Conservation (phyloP, 2,797 vertebrate species). For the Myoxocephalus aenaeus region DNA sequence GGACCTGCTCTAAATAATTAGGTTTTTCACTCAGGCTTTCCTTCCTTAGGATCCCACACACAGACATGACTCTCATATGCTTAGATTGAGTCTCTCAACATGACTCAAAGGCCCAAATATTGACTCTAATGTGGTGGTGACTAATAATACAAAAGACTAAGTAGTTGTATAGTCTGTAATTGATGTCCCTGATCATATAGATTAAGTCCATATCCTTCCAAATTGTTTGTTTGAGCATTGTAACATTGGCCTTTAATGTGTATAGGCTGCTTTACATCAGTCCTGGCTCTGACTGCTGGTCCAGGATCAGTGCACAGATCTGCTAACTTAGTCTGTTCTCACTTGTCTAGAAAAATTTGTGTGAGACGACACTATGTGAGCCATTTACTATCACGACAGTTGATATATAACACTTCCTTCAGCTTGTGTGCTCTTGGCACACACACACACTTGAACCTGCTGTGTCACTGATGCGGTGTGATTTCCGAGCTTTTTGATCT, state of each 20-base stretch:
- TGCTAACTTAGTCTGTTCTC: slow-evolving; percentile 5
- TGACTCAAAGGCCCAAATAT: slow-evolving; percentile 70
- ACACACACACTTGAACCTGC: slow-evolving; percentile 26
- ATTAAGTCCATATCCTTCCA: not conserved
- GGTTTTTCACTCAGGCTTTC: slow-evolving; percentile 27
- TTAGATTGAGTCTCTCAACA: slow-evolving; percentile 67
- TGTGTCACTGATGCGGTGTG: slow-evolving; percentile 21
- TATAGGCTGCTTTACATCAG: slow-evolving; percentile 30
- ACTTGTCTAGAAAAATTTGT: slow-evolving; percentile 18
- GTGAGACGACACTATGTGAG: slow-evolving; percentile 6
- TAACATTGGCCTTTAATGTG: not conserved
- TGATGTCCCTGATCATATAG: not conserved
- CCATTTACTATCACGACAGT: slow-evolving; percentile 14
- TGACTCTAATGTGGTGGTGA: slow-evolving; percentile 43
- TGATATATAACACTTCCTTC: slow-evolving; percentile 13
- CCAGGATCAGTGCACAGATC: slow-evolving; percentile 15
- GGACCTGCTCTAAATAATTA: slow-evolving; percentile 1
- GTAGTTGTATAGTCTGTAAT: slow-evolving; percentile 22
- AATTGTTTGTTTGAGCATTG: slow-evolving; percentile 11
- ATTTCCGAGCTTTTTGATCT: slow-evolving; percentile 38
- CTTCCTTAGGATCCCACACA: slow-evolving; percentile 41
- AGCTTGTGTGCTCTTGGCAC: not conserved
- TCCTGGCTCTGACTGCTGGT: slow-evolving; percentile 30
- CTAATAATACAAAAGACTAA: slow-evolving; percentile 43
- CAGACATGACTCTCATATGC: slow-evolving; percentile 62